Conservation (phyloP, 2,888 invertebrate species). For the Lordiphosa andalusiaca region DNA sequence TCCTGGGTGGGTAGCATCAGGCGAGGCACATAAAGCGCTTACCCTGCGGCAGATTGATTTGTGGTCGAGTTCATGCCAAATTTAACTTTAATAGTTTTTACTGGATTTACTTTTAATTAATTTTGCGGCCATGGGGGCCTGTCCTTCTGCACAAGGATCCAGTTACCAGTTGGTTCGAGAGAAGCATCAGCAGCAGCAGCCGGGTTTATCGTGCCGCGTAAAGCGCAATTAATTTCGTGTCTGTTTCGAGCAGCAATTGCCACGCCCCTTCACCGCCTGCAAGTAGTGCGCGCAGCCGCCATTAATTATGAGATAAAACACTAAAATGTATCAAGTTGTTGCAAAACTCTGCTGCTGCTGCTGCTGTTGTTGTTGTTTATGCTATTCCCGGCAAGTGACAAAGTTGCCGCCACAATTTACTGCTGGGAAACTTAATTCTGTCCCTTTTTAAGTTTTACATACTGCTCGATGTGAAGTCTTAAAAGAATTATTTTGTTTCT, state of each 20-base stretch:
- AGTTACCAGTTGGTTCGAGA: slow-evolving; percentile 53
- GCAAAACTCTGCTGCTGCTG: slow-evolving; percentile 45
- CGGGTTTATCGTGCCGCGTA: slow-evolving; percentile 68
- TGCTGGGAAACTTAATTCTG: slow-evolving; percentile 50
- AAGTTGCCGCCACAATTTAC: slow-evolving; percentile 71
- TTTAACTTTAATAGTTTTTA: slow-evolving; percentile 73
- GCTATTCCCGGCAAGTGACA: slow-evolving; percentile 45
- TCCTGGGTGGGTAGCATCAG: slow-evolving; percentile 10
- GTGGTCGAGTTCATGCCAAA: slow-evolving; percentile 73
- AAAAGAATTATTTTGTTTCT: slow-evolving; percentile 12
- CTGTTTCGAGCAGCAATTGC: slow-evolving; percentile 63
- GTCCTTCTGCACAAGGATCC: slow-evolving; percentile 31
- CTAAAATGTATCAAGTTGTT: slow-evolving; percentile 75
- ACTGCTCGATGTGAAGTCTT: slow-evolving; percentile 8
- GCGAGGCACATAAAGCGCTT: slow-evolving; percentile 54
- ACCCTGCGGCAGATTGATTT: slow-evolving; percentile 68
- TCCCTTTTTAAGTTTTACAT: slow-evolving; percentile 10
- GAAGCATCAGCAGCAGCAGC: slow-evolving; percentile 7
- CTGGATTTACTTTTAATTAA: slow-evolving; percentile 73
- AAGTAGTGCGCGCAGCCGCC: slow-evolving; percentile 51
- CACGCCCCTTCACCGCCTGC: slow-evolving; percentile 22
- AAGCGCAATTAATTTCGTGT: slow-evolving; percentile 74
- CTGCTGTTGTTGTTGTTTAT: slow-evolving; percentile 24
- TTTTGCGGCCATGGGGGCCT: slow-evolving; percentile 48
- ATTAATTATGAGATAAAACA: slow-evolving; percentile 75